Evolutionary conservation across 2,888 invertebrate genomes (phyloP).

Genomic region (Eilema caniola): DNA sequence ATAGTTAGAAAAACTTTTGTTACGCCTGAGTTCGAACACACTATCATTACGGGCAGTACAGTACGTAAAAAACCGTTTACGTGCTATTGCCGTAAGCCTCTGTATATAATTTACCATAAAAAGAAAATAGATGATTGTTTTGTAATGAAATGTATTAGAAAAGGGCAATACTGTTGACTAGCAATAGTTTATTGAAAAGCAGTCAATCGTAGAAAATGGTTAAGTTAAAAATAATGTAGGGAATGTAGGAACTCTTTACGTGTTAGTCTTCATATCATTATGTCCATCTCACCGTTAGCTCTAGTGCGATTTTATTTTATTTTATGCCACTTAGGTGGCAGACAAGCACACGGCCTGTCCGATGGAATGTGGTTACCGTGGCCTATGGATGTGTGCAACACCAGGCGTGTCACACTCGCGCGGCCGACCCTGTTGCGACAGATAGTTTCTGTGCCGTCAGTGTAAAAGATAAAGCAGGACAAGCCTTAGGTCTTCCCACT

Average conservation of each 20-base stretch:
- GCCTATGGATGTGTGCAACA: no score
- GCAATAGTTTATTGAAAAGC: neutral
- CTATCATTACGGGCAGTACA: neutral
- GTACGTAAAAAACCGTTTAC: neutral
- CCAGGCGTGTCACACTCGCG: no score
- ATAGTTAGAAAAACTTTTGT: neutral
- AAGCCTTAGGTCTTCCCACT: no score
- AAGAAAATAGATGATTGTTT: neutral
- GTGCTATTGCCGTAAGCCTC: neutral
- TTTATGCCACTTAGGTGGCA: no score
- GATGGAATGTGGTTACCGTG: no score
- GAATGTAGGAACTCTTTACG: neutral
- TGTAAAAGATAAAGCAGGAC: no score
- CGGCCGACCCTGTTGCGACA: no score
- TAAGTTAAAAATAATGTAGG: neutral
- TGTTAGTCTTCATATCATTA: no score
- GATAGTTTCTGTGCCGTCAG: no score
- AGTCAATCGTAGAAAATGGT: neutral
- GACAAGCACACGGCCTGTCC: no score
- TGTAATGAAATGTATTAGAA: neutral
- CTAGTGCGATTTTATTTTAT: no score
- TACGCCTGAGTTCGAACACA: constrained; percentile 3
- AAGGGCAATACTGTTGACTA: neutral
- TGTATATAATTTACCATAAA: neutral
- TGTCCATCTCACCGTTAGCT: no score